Evolutionary conservation across 2,888 invertebrate genomes (phyloP).

Genomic region (Operophtera brumata): DNA sequence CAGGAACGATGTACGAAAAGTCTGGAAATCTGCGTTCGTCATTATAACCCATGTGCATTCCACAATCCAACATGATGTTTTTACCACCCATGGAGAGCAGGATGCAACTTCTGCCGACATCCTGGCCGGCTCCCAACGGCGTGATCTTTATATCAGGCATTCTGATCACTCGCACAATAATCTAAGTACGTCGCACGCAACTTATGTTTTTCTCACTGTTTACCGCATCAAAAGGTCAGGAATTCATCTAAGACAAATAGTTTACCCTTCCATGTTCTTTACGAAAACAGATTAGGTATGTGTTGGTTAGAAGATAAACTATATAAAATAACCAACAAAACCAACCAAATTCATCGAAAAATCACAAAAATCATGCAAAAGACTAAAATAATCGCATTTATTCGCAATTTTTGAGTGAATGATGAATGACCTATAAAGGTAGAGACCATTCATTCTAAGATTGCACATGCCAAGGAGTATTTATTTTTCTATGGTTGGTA

Average conservation of each 20-base stretch:
- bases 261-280: too few species aligned
- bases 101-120: constrained; percentile 99
- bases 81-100: constrained; percentile 97
- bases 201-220: not conserved
- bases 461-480: too few species aligned
- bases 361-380: too few species aligned
- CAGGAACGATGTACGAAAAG: constrained; percentile 95
- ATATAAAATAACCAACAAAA: too few species aligned
- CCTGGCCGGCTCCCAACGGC: constrained; percentile 95
- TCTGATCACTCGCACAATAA: constrained; percentile 25
- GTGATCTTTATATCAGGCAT: constrained; percentile 95
- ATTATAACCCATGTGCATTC: constrained; percentile 99
- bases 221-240: not conserved
- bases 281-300: too few species aligned
- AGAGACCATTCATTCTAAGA: too few species aligned
- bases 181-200: not conserved
- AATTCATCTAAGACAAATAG: not conserved
- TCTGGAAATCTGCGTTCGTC: constrained; percentile 99
- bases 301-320: too few species aligned
- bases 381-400: too few species aligned
- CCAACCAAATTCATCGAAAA: too few species aligned
- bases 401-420: too few species aligned
- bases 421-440: too few species aligned
- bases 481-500: too few species aligned
- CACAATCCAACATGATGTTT: constrained; percentile 99